A percentile compares a stretch with the other conserved stretches of the same genome.
Conservation (phyloP, 2,797 vertebrate species). For the Nannoperca australis region DNA sequence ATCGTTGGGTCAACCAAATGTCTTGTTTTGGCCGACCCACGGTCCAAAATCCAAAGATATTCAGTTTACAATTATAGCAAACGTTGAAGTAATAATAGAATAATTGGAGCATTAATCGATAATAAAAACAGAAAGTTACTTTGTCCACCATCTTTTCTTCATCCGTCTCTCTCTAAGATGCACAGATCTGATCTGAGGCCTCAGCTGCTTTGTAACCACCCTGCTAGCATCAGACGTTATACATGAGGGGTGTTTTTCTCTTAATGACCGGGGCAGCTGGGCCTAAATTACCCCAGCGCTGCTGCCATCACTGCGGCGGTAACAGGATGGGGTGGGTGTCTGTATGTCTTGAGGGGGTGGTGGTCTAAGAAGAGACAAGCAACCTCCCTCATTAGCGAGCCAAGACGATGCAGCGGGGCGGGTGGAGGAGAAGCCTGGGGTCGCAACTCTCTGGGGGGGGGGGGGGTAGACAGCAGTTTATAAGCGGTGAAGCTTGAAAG, state of each 20-base stretch:
- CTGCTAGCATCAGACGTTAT: conserved; percentile 38
- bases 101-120: not conserved
- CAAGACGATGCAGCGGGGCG: conserved; percentile 41
- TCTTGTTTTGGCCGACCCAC: not conserved
- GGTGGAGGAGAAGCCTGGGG: conserved; percentile 34
- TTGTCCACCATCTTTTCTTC: not conserved
- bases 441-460: conserved; percentile 37
- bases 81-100: not conserved
- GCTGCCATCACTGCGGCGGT: conserved; percentile 59
- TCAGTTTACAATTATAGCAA: not conserved
- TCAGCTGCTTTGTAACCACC: conserved; percentile 54
- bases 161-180: not conserved
- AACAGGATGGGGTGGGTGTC: conserved; percentile 37
- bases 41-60: not conserved
- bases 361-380: conserved; percentile 40
- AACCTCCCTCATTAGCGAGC: conserved; percentile 74
- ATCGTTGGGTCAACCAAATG: not conserved
- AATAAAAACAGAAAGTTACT: not conserved
- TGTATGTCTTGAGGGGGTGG: conserved; percentile 13
- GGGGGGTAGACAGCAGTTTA: conserved; percentile 45
- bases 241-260: conserved; percentile 70
- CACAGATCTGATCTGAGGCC: conserved; percentile 9
- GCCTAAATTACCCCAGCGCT: conserved; percentile 75
- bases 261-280: conserved; percentile 83
- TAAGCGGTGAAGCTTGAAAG: conserved; percentile 48